Evolutionary conservation across 2,797 vertebrate species (phyloP).

Genomic region (Arnoldichthys spilopterus): DNA sequence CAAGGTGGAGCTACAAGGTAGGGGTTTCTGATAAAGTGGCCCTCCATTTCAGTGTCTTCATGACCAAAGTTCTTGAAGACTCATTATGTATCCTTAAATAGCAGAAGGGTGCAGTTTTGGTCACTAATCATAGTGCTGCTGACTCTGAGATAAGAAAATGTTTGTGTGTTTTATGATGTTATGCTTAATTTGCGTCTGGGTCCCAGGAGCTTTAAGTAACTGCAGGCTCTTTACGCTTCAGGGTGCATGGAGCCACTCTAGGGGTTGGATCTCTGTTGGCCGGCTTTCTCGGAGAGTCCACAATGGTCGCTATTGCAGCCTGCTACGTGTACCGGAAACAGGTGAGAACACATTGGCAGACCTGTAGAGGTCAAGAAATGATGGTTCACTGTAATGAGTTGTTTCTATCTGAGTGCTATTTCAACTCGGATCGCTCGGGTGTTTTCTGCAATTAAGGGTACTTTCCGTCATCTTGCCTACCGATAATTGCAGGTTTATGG

Average conservation of each 20-base stretch:
- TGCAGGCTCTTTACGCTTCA: slow-evolving; percentile 62
- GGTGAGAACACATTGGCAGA: slow-evolving; percentile 73
- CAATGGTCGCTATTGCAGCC: slow-evolving; percentile 97
- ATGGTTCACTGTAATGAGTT: background rate
- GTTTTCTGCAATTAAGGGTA: background rate
- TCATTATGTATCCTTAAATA: background rate
- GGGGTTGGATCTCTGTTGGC: slow-evolving; percentile 97
- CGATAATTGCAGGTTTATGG: background rate
- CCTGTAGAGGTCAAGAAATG: background rate
- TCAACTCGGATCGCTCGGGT: background rate
- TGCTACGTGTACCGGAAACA: slow-evolving; percentile 96
- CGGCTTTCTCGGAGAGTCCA: slow-evolving; percentile 95
- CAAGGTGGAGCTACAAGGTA: background rate
- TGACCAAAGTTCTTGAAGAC: background rate
- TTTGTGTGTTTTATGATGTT: slow-evolving; percentile 5
- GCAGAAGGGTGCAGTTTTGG: background rate
- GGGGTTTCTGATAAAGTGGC: background rate
- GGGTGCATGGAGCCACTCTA: slow-evolving; percentile 96
- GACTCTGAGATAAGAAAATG: background rate
- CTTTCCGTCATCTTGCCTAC: background rate
- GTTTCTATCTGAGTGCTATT: background rate
- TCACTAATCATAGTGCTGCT: background rate
- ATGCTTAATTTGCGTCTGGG: slow-evolving; percentile 2
- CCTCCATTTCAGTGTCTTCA: background rate
- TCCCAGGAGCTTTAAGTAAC: background rate